phyloP scores from a whole-genome alignment of 2,797 vertebrate genomes.

The Anguilla megastoma region DNA sequence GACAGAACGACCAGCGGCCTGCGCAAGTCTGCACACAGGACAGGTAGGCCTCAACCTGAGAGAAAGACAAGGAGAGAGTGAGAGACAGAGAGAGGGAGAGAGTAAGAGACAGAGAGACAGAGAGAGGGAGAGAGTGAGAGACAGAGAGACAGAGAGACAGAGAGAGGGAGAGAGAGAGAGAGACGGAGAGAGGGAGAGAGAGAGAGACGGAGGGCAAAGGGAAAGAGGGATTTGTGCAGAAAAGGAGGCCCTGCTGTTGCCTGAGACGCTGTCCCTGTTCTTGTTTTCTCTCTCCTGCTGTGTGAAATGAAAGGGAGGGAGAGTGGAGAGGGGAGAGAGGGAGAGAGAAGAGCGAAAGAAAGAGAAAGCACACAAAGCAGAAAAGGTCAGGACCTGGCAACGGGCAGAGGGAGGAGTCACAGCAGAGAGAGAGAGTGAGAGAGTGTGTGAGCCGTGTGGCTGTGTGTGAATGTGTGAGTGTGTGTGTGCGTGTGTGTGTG shows the following conservation, averaged over 20 bases:
- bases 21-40: background rate
- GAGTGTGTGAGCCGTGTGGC: background rate
- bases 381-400: slow-evolving; percentile 54
- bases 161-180: background rate
- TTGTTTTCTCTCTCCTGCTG: slow-evolving; percentile 43
- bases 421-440: background rate
- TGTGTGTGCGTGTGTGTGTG: background rate
- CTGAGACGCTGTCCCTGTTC: slow-evolving; percentile 24
- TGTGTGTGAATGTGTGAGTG: background rate
- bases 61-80: slow-evolving; percentile 26
- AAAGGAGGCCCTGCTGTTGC: slow-evolving; percentile 26
- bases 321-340: slow-evolving; percentile 30
- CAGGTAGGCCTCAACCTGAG: slow-evolving; percentile 20
- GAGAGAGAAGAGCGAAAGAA: slow-evolving; percentile 30
- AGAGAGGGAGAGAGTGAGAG: background rate
- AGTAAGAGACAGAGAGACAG: slow-evolving; percentile 35
- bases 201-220: slow-evolving; percentile 8
- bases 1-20: background rate
- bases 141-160: slow-evolving; percentile 23
- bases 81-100: background rate
- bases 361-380: background rate
- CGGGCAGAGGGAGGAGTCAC: slow-evolving; percentile 18
- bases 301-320: slow-evolving; percentile 26
- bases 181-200: slow-evolving; percentile 29
- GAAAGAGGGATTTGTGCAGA: slow-evolving; percentile 18